Percentiles rank a stretch among this genome's conserved stretches.
Evolutionary conservation across 2,888 invertebrate genomes (phyloP).

Genomic region (Aleiodes leptofemur): DNA sequence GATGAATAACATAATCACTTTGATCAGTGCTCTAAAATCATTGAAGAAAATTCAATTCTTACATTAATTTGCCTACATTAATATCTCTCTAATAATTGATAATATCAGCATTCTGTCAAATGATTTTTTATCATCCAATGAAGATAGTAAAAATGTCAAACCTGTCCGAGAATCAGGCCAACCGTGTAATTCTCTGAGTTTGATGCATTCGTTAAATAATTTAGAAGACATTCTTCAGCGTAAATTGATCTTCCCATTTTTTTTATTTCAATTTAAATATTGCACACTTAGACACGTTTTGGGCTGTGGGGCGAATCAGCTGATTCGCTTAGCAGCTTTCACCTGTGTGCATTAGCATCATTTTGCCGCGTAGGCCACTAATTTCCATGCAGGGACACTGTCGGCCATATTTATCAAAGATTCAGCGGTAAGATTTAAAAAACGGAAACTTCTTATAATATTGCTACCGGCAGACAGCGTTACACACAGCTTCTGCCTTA

Average conservation of each 20-base stretch:
- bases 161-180: constrained; percentile 89
- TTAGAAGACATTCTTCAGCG: constrained; percentile 82
- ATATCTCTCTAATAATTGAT: not conserved
- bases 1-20: constrained; percentile 86
- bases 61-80: not conserved
- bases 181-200: constrained; percentile 81
- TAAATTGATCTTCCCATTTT: constrained; percentile 83
- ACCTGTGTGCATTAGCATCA: not conserved
- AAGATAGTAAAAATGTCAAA: constrained; percentile 69
- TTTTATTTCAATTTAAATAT: constrained; percentile 14
- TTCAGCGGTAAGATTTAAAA: too few relatives aligned
- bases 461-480: too few relatives aligned
- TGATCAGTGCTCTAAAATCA: constrained; percentile 78
- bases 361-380: too few relatives aligned
- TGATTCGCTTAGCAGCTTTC: constrained; percentile 32
- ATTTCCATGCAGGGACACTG: too few relatives aligned
- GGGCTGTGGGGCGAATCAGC: constrained; percentile 31
- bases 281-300: constrained; percentile 12
- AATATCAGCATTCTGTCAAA: not conserved
- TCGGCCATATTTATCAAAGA: too few relatives aligned
- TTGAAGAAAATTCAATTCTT: not conserved
- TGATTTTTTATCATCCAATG: not conserved
- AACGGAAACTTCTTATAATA: too few relatives aligned
- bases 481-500: too few relatives aligned
- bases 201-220: constrained; percentile 82